phyloP scores from a whole-genome alignment of 2,113 vertebrate genomes.

The Clarias magur region DNA sequence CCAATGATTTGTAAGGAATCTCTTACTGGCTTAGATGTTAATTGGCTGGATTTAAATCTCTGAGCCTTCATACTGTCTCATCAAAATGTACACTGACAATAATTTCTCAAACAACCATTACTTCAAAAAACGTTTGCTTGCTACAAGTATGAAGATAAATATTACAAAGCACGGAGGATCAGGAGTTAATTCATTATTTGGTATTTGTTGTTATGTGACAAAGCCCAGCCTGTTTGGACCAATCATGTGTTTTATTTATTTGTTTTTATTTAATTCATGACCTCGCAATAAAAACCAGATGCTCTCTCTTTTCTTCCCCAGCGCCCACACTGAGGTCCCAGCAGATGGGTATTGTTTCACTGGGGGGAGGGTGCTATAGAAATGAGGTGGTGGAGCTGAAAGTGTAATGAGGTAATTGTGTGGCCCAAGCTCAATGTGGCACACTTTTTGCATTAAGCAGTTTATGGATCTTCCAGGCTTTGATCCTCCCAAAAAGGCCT shows the following conservation, averaged over 20 bases:
- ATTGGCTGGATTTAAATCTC: background rate
- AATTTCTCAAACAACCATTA: background rate
- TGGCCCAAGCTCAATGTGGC: constrained; percentile 31
- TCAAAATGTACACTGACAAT: background rate
- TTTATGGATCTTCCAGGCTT: constrained; percentile 12
- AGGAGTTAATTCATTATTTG: background rate
- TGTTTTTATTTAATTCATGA: background rate
- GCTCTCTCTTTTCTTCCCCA: constrained; percentile 16
- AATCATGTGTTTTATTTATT: background rate
- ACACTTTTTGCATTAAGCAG: constrained; percentile 37
- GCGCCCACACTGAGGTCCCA: constrained; percentile 10
- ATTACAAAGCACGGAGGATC: background rate
- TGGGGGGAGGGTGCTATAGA: constrained; percentile 19
- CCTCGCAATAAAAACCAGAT: constrained; percentile 20
- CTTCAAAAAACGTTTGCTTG: background rate
- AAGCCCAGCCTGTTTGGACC: background rate
- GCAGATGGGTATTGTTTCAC: constrained; percentile 37
- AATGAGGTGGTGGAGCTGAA: constrained; percentile 28
- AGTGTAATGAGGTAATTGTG: constrained; percentile 41
- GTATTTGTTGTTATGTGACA: background rate
- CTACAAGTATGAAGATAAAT: background rate
- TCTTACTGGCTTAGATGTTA: background rate
- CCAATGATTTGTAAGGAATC: constrained; percentile 5
- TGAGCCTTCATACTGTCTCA: background rate
- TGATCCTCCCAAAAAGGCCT: constrained; percentile 15